Percentiles rank a stretch among this genome's conserved stretches.
Conservation (phyloP, 2,888 invertebrate genomes). For the Tryphoninae sp. region DNA sequence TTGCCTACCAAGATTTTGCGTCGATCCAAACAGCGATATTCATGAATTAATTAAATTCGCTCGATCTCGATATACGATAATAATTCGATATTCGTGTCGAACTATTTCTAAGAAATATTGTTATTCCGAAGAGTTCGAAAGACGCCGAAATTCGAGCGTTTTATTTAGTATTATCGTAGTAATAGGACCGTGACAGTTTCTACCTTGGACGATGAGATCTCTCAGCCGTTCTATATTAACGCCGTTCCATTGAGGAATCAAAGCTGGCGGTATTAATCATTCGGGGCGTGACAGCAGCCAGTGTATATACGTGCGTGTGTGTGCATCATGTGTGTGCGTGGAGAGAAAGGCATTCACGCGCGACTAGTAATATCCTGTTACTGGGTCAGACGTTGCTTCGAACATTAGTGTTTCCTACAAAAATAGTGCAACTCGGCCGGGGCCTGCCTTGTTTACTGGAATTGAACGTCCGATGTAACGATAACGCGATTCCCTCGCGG, state of each 20-base stretch:
- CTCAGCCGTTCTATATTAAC: not conserved
- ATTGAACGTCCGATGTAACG: constrained; percentile 51
- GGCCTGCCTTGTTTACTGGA: constrained; percentile 40
- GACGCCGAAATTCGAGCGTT: too few species aligned
- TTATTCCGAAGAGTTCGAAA: too few species aligned
- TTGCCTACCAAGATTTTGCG: too few species aligned
- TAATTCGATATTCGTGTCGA: too few species aligned
- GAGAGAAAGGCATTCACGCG: not conserved
- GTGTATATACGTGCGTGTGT: not conserved
- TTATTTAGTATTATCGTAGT: too few species aligned
- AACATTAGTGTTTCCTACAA: not conserved
- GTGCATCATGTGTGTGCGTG: not conserved
- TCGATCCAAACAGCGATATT: too few species aligned
- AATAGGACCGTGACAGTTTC: too few species aligned
- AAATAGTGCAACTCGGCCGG: constrained; percentile 29
- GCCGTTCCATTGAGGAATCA: not conserved
- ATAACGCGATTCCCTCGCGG: constrained; percentile 43
- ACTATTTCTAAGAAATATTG: too few species aligned
- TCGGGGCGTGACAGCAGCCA: constrained; percentile 8
- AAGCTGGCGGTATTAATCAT: constrained; percentile 28
- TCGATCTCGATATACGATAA: too few species aligned
- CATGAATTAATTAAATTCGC: too few species aligned
- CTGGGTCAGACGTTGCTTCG: constrained; percentile 43
- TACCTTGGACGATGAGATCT: not conserved
- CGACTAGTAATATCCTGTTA: constrained; percentile 51